phyloP scores from a whole-genome alignment of 1,140 invertebrate species.

The Drosophila subobscura region DNA sequence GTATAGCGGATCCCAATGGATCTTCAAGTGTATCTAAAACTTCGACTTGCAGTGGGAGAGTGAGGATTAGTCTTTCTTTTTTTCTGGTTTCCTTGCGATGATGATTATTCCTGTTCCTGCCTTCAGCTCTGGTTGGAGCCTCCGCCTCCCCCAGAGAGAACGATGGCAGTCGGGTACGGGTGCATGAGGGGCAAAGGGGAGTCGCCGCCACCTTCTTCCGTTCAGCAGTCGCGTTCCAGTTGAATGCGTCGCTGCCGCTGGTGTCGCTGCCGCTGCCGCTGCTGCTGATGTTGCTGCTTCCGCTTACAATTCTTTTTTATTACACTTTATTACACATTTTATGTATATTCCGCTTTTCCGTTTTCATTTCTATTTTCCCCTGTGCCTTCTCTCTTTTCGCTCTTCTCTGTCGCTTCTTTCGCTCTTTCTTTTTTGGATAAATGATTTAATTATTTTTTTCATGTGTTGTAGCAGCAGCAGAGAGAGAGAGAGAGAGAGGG shows the following conservation, averaged over 20 bases:
- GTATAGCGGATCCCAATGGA: no score
- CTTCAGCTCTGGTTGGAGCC: no score
- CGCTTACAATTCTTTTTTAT: conserved; percentile 78
- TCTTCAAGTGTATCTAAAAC: no score
- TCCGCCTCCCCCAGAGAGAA: no score
- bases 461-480: neutral
- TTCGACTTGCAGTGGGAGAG: no score
- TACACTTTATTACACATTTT: conserved; percentile 74
- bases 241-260: conserved; percentile 67
- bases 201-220: conserved; percentile 40
- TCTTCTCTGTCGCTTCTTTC: conserved; percentile 23
- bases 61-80: no score
- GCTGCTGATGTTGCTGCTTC: conserved; percentile 72
- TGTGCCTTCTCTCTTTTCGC: conserved; percentile 5
- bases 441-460: conserved; percentile 71
- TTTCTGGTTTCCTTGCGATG: no score
- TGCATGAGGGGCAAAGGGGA: conserved; percentile 1
- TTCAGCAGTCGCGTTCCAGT: conserved; percentile 58
- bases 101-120: no score
- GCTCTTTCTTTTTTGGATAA: conserved; percentile 50
- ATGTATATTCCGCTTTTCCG: conserved; percentile 43
- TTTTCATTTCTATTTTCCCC: conserved; percentile 3
- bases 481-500: no score
- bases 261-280: conserved; percentile 57
- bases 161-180: no score